Evolutionary conservation across 2,888 invertebrate species (phyloP).

Genomic region (Desoria tigrina): DNA sequence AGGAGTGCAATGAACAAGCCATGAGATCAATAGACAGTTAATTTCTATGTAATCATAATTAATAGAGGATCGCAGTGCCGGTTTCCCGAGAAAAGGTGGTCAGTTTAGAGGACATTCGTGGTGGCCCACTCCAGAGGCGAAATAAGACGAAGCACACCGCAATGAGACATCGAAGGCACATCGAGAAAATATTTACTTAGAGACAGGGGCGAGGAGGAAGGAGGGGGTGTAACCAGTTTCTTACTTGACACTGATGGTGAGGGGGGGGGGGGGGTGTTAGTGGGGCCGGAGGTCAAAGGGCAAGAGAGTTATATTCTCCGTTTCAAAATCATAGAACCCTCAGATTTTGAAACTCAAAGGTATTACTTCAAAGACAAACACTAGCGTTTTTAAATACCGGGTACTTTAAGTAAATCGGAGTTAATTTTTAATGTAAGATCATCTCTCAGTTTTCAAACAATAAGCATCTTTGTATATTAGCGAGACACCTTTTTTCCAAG

Average conservation of each 20-base stretch:
- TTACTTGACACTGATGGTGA: background rate
- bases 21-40: conserved; percentile 32
- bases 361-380: no score
- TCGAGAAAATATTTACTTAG: conserved; percentile 43
- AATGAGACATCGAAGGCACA: conserved; percentile 54
- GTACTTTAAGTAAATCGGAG: no score
- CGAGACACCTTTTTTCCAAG: no score
- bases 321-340: no score
- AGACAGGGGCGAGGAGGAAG: conserved; percentile 11
- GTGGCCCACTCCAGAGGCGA: conserved; percentile 44
- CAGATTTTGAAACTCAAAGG: no score
- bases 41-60: background rate
- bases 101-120: no score
- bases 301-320: no score
- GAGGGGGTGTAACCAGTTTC: conserved; percentile 4
- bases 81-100: conserved; percentile 22
- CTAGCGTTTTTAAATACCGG: no score
- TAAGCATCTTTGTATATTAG: no score
- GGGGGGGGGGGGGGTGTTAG: conserved; percentile 17
- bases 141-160: conserved; percentile 21
- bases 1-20: conserved; percentile 50
- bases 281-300: background rate
- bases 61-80: conserved; percentile 50
- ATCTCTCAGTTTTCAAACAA: no score
- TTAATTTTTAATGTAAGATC: no score